phyloP scores from a whole-genome alignment of 2,888 invertebrate genomes.

The Pterostichus madidus region DNA sequence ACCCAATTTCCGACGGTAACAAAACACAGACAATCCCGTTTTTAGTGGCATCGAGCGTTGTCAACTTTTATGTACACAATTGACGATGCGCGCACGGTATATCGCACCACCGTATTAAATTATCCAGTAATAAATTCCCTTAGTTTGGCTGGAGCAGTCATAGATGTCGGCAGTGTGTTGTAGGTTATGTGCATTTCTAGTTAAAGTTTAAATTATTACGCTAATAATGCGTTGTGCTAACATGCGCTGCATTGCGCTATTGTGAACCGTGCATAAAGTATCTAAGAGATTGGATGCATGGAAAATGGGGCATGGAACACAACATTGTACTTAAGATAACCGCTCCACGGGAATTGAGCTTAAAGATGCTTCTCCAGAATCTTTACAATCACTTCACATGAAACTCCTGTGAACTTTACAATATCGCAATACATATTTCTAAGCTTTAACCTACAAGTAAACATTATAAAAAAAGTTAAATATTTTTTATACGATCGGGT shows the following conservation, averaged over 20 bases:
- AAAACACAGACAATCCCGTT: constrained; percentile 52
- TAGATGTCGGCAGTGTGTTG: constrained; percentile 11
- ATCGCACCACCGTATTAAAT: constrained; percentile 46
- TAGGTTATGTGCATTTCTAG: not conserved
- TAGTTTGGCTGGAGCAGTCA: constrained; percentile 16
- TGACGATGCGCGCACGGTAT: too few relatives aligned
- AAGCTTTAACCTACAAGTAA: too few relatives aligned
- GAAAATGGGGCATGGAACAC: too few relatives aligned
- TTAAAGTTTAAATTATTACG: constrained; percentile 39
- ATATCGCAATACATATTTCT: too few relatives aligned
- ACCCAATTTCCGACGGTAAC: constrained; percentile 46
- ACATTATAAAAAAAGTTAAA: too few relatives aligned
- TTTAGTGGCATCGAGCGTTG: constrained; percentile 42
- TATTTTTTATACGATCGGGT: too few relatives aligned
- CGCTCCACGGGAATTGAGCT: too few relatives aligned
- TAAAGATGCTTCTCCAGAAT: too few relatives aligned
- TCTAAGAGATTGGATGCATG: constrained; percentile 5
- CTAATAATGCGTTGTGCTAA: constrained; percentile 24
- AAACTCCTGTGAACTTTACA: too few relatives aligned
- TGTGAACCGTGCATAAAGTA: constrained; percentile 9
- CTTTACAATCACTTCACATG: too few relatives aligned
- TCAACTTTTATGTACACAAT: constrained; percentile 42
- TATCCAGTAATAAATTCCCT: constrained; percentile 41
- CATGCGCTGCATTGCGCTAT: constrained; percentile 14
- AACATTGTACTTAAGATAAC: too few relatives aligned